A percentile compares a stretch with the other conserved stretches of the same genome.
These are phyloP conservation scores for Acrossocheilus wenchowensis DNA, from an alignment of 2,797 vertebrate genomes.

Conservation along the genomic window DNA sequence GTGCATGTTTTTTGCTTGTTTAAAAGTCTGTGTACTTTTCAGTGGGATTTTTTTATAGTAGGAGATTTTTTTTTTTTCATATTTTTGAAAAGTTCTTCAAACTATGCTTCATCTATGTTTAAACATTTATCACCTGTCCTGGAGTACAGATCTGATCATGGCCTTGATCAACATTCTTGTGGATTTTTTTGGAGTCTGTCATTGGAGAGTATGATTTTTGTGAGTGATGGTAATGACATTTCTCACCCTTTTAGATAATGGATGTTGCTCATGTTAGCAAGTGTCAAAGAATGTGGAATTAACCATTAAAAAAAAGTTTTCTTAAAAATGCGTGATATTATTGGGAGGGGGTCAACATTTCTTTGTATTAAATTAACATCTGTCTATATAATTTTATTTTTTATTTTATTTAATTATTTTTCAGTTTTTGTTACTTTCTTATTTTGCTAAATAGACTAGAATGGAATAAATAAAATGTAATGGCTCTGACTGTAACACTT, in stretches of 20 bases:
- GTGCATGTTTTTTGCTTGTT: not conserved
- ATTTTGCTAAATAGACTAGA: not conserved
- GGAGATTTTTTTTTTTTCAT: not conserved
- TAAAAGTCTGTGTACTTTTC: not conserved
- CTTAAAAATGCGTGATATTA: not conserved
- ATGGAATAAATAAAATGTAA: not conserved
- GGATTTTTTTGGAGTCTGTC: not conserved
- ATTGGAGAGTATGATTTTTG: not conserved
- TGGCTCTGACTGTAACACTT: not conserved
- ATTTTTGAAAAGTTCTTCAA: not conserved
- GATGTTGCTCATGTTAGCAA: not conserved
- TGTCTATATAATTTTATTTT: not conserved
- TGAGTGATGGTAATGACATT: not conserved
- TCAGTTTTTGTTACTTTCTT: not conserved
- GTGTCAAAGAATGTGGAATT: not conserved
- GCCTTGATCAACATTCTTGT: not conserved
- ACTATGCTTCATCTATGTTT: not conserved
- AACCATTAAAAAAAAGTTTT: not conserved
- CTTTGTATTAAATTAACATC: not conserved
- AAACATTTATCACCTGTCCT: not conserved
- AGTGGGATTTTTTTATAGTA: not conserved
- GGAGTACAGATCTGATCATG: not conserved
- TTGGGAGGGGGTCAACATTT: not conserved
- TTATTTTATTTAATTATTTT: not conserved
- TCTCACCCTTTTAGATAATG: not conserved